These are phyloP conservation scores for Psylliodes chrysocephalus DNA, from an alignment of 2,888 invertebrate genomes.

Conservation along the genomic window DNA sequence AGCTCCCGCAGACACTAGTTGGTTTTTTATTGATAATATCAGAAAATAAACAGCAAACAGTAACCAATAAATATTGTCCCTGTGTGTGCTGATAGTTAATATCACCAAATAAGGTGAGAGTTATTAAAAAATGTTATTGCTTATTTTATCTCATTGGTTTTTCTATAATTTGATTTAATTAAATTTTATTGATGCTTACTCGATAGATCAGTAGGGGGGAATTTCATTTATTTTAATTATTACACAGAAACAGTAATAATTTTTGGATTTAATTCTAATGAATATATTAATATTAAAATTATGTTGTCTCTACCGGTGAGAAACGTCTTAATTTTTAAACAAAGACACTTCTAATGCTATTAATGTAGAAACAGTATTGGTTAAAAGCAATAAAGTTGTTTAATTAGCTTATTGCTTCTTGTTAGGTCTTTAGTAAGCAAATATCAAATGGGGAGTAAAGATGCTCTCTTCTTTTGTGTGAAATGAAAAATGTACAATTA, in stretches of 20 bases:
- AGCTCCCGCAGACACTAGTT: conserved; percentile 13
- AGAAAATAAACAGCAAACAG: conserved; percentile 3
- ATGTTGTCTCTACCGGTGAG: no score
- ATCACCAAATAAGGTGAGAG: conserved; percentile 13
- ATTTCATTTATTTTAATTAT: background rate
- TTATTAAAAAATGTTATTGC: conserved; percentile 6
- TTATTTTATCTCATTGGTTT: background rate
- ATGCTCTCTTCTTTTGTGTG: no score
- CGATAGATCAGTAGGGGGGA: background rate
- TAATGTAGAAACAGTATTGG: no score
- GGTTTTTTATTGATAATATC: conserved; percentile 8
- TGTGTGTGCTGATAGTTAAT: conserved; percentile 16
- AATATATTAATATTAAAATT: no score
- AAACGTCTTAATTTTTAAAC: no score
- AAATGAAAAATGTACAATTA: no score
- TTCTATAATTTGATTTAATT: background rate
- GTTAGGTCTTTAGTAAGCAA: no score
- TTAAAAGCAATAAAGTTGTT: no score
- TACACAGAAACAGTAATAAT: background rate
- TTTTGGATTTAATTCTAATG: background rate
- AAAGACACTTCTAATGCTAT: no score
- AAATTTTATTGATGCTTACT: background rate
- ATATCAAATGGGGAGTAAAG: no score
- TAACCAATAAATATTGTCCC: background rate
- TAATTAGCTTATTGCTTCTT: no score